Base-by-base conservation (phyloP, 2,888 invertebrate species). In the Dasysyrphus tricinctus region DNA sequence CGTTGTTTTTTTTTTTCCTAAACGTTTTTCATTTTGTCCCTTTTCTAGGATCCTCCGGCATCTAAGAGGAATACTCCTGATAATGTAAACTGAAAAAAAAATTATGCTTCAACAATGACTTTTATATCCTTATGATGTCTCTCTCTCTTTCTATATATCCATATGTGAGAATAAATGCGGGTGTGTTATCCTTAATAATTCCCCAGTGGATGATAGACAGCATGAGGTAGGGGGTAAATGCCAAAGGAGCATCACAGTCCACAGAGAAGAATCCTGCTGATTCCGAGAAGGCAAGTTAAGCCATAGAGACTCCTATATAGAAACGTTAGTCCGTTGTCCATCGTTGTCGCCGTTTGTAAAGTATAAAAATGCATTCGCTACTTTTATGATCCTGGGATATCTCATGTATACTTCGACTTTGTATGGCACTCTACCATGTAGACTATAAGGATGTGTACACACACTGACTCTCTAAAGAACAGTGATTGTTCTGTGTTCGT, bases 151-250 rank as follows among this genome's bases (percentile, higher is more conserved):
- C 16, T 57, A 39, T 19, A 57, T 63, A 72, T 47, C 32, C 34
- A 67, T 77, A 67, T 81, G 72, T 37, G 32, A 34, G 19, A 44
- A 77, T 82, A 82, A 73, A 67, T 78, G 73, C 77, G 72, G 67
- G 57, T 51, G 24, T 73, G 78, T 72, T 73, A 47, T 82, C 82
- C 78, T 73, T 78, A 77, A 78, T 82, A 72, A 61, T 76, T 63
- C 73, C 77, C 51, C 16, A 73, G 77, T 51, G 42, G 29, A 73
- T 39, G 32, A 39, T 61, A 70, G 56, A 49, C 61, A 63, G 19
- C 34, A 34, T 6, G 69, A 14, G n/a, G 29, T 14, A 54, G 8
- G 7, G 32, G 12, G 14, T 49, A 9, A 32, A 29, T 42, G 11
- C 12, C 67, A 56, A 29, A 29, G 16, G 37, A 63, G 47, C 16